Base-by-base conservation (phyloP, 1,140 invertebrate species). In the Babylonia areolata region DNA sequence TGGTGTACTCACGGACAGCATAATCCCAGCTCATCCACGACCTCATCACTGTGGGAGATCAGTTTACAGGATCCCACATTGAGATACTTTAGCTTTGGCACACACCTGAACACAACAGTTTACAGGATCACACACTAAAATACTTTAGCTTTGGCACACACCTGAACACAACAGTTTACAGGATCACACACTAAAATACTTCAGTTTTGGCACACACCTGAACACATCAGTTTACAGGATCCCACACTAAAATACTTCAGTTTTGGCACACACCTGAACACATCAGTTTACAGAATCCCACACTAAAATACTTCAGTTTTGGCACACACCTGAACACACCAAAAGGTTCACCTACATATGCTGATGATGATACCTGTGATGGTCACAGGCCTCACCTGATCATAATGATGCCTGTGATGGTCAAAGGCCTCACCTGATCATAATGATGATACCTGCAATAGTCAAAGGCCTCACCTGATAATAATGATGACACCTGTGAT, bases 221-320 rank as follows among this genome's bases (percentile, higher is more conserved):
- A 85, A 51, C 46, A 46, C 46, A 83, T 35, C 35, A 81, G 46
- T 33, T 79, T 86, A 87, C 93, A 94, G 5, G 92, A 92, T 17
- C 93, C 94, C 40, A 95, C 73, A 80, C 94, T 93, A n/a, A 95
- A 78, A 87, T 92, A 91, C 81, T 92, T 87, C 58, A 95, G 81
- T 58, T 93, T 79, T 58, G 84, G 75, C 88, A 91, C 93, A 9
- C 87, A 87, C 77, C 94, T 94, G 82, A 85, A 51, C 46, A 46
- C 46, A 83, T 35, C 35, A 81, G 46, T n/a, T n/a, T n/a, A n/a
- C n/a, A n/a, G n/a, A n/a, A n/a, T n/a, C n/a, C n/a, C n/a, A n/a
- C n/a, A n/a, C n/a, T n/a, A n/a, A n/a, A n/a, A n/a, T n/a, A n/a
- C n/a, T n/a, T n/a, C n/a, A n/a, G n/a, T n/a, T n/a, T n/a, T n/a